These are phyloP conservation scores for Lepisosteus oculatus DNA, from an alignment of 2,113 vertebrate species.

Conservation along the genomic window DNA sequence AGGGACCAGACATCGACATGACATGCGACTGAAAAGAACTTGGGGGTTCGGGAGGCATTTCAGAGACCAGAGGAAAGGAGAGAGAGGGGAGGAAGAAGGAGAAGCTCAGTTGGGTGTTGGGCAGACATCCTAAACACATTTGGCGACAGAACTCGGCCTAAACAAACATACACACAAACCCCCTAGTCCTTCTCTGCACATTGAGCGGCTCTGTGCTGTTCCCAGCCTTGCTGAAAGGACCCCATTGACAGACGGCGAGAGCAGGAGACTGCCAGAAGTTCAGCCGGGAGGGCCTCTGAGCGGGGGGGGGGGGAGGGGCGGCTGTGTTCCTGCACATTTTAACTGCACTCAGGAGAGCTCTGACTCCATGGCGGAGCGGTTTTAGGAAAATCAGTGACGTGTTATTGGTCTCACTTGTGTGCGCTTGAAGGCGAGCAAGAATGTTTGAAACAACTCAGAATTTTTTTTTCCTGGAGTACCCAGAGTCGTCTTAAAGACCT, in stretches of 20 bases:
- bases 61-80: no score
- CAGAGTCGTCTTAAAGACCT: constrained; percentile 5
- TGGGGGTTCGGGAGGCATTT: no score
- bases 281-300: neutral
- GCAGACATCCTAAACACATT: neutral
- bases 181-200: neutral
- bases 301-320: constrained; percentile 13
- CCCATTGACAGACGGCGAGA: neutral
- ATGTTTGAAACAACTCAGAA: constrained; percentile 46
- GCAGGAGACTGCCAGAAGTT: constrained; percentile 23
- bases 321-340: constrained; percentile 37
- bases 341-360: constrained; percentile 49
- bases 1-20: no score
- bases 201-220: constrained; percentile 26
- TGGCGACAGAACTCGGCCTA: neutral
- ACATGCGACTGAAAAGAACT: no score
- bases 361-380: constrained; percentile 40
- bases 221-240: constrained; percentile 20
- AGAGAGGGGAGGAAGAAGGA: no score
- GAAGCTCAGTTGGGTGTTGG: neutral
- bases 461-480: constrained; percentile 27
- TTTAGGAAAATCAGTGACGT: constrained; percentile 55
- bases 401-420: constrained; percentile 49
- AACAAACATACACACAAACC: neutral
- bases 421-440: constrained; percentile 9